Conservation (phyloP, 1,140 invertebrate genomes). For the Leptopilina boulardi region DNA sequence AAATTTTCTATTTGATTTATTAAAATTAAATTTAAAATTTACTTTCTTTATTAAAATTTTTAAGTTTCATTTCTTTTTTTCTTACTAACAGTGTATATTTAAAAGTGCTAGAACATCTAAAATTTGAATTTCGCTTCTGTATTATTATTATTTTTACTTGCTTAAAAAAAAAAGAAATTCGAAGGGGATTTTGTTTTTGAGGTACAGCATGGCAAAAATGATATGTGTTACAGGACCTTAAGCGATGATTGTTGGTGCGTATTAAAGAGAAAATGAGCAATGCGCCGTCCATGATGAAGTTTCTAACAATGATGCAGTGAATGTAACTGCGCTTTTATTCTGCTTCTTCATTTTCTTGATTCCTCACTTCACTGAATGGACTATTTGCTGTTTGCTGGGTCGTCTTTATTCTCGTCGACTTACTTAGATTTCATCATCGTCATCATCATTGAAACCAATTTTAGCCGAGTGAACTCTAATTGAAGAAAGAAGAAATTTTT, state of each 20-base stretch:
- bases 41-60: no score
- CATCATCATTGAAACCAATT: no score
- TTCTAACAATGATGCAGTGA: slow-evolving; percentile 56
- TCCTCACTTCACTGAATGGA: slow-evolving; percentile 50
- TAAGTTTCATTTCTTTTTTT: no score
- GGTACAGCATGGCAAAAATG: slow-evolving; percentile 63
- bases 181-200: slow-evolving; percentile 45
- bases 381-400: slow-evolving; percentile 59
- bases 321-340: slow-evolving; percentile 59
- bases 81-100: neutral
- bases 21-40: no score
- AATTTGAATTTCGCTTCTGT: slow-evolving; percentile 19
- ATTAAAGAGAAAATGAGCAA: slow-evolving; percentile 64
- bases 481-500: slow-evolving; percentile 63
- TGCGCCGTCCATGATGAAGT: slow-evolving; percentile 23
- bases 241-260: slow-evolving; percentile 57
- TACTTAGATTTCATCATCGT: slow-evolving; percentile 63
- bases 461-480: slow-evolving; percentile 57
- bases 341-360: slow-evolving; percentile 65
- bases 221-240: slow-evolving; percentile 69
- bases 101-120: neutral
- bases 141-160: neutral
- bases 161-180: slow-evolving; percentile 11
- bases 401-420: slow-evolving; percentile 64
- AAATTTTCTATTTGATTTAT: no score